Evolutionary conservation across 1,140 invertebrate species (phyloP), one percentile per base, ranked within the genome.

Genomic region (Tribolium madens): DNA sequence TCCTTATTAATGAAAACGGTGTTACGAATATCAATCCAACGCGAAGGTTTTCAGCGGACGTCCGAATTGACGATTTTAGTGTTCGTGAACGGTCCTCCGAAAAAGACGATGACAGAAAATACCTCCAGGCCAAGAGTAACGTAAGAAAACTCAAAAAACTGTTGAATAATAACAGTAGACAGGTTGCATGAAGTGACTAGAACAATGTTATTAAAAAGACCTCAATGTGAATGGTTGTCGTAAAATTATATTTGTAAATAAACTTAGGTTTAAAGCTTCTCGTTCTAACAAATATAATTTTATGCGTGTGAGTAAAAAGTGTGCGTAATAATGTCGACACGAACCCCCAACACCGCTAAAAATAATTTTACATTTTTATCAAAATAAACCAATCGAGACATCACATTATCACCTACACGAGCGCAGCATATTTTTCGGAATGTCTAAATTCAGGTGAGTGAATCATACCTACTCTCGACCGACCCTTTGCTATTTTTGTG

Each of bases 21-120:
- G 90, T 94, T 17, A 90, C 90, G 72, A 91, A 92, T 84, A 94
- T 95, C 82, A 92, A 94, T 82, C 92, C 93, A 0, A 83, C 94
- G 50, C 91, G 93, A 78, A 92, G 93, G 5, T 92, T 93, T 79
- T 90, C 90, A 6, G 91, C 92, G 73, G 83, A 82, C 46, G 78
- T 3, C 88, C 87, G 5, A 88, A 91, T 13, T 88, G 91, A 86
- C 85, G 91, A 13, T 91, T 92, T 82, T 78, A 77, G 77, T 21
- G 77, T 74, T 3, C 75, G 80, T 5, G 77, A 76, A 18, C 52
- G 75, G 14, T 81, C 79, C 9, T 17, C 76, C 7, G 68, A 79
- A 71, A 76, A 76, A 46, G 74, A 80, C 47, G 80, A 82, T 14
- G 48, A 78, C 13, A 71, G 52, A 42, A 76, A 72, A n/a, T 81